Conservation (phyloP, 1,140 invertebrate genomes). For the Dendrolimus kikuchii region DNA sequence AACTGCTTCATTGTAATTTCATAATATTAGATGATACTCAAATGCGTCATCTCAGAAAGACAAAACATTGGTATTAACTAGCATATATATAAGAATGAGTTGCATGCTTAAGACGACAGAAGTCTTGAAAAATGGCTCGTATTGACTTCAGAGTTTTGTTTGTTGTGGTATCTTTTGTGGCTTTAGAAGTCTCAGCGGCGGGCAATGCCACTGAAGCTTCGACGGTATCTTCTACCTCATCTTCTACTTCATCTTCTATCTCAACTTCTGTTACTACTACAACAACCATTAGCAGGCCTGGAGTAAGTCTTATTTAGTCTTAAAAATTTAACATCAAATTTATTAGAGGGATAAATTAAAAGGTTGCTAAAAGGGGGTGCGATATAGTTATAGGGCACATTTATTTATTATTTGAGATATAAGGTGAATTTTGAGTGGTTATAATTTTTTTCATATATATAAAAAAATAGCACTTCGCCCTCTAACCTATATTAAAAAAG, state of each 20-base stretch:
- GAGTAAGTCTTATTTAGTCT: no score
- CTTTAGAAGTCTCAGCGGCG: background rate
- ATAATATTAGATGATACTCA: background rate
- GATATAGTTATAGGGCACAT: no score
- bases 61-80: conserved; percentile 23
- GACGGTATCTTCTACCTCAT: background rate
- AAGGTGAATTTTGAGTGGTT: no score
- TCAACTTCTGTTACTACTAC: no score
- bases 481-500: no score
- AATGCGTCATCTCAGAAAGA: conserved; percentile 9
- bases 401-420: no score
- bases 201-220: background rate
- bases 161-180: background rate
- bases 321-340: no score
- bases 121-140: conserved; percentile 16
- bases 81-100: conserved; percentile 29
- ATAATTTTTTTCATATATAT: no score
- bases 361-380: no score
- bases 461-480: no score
- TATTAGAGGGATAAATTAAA: no score
- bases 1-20: background rate
- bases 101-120: conserved; percentile 8
- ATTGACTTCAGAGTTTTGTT: conserved; percentile 10
- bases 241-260: background rate
- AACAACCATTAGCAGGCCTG: no score